A percentile compares a stretch with the other conserved stretches of the same genome.
Evolutionary conservation across 2,888 invertebrate genomes (phyloP).

Genomic region (Eubasilissa splendida): DNA sequence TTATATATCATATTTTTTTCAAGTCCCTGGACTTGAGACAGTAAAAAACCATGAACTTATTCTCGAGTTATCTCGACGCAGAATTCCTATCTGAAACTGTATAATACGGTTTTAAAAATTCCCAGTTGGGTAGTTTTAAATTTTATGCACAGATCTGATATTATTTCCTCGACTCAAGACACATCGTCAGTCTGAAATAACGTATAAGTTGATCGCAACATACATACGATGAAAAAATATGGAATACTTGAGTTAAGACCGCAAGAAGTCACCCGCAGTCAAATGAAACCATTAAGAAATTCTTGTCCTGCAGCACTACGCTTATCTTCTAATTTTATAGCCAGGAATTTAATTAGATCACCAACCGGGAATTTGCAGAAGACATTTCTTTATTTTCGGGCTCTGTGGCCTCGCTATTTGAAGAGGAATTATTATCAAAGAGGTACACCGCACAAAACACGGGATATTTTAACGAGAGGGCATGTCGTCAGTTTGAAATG

Average conservation of each 20-base stretch:
- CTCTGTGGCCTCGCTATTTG: not conserved
- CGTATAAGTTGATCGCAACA: not conserved
- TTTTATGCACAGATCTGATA: no score
- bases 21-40: no score
- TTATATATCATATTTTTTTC: no score
- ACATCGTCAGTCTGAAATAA: no score
- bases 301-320: not conserved
- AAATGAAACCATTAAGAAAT: slow-evolving; percentile 18
- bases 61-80: no score
- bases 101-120: no score
- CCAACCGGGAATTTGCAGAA: slow-evolving; percentile 12
- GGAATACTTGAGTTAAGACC: not conserved
- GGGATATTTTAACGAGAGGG: slow-evolving; percentile 33
- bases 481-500: not conserved
- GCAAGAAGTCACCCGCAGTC: not conserved
- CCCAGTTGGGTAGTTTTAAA: no score
- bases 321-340: slow-evolving; percentile 35
- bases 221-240: not conserved
- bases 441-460: slow-evolving; percentile 2
- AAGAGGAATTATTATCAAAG: not conserved
- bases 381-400: slow-evolving; percentile 15
- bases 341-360: slow-evolving; percentile 39
- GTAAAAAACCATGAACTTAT: no score
- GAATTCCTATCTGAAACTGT: no score
- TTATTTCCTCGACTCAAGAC: no score